Evolutionary conservation across 1,140 invertebrate genomes (phyloP), one percentile per base, ranked within the genome.

Genomic region (Pantala flavescens): DNA sequence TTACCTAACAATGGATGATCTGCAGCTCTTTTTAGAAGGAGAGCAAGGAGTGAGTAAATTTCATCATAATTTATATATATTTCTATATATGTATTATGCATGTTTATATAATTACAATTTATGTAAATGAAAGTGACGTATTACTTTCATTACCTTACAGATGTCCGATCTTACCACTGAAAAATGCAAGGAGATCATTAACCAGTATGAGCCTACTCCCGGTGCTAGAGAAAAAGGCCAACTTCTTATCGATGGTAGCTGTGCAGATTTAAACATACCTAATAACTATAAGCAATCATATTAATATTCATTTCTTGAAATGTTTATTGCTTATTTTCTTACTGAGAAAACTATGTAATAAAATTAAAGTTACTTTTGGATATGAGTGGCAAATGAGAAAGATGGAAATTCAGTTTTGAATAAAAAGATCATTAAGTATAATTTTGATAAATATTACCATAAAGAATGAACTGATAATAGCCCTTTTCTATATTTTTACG

Each of bases 1-100:
- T 79, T 89, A 87, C 79, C 81, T 89, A 77, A 85, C 84, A 9
- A 81, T 83, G 23, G 87, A 89, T 78, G 88, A 89, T 80, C 79
- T 89, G 71, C 83, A 85, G 76, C 78, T 89, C 72, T 89, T 89
- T 80, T 79, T 90, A 76, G 88, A 90, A 81, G 87, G 87, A 24
- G 88, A 90, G 81, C 88, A 89, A 85, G 87, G 87, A 78, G 87
- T 89, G 80, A 83, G 82, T 82, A 36, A 24, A 72, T 5, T 36
- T 36, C 28, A 5, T 36, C 28, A 36, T 36, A 36, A 5, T 36
- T 36, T 9, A 36, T 9, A 36, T 2, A 36, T 5, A 36, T 36
- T 9, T 36, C 9, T 9, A 36, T 36, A n/a, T n/a, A n/a, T n/a
- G n/a, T n/a, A n/a, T n/a, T n/a, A n/a, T n/a, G n/a, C n/a, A n/a